Evolutionary conservation across 2,797 vertebrate genomes (phyloP).

Genomic region (Gambelia wislizenii): DNA sequence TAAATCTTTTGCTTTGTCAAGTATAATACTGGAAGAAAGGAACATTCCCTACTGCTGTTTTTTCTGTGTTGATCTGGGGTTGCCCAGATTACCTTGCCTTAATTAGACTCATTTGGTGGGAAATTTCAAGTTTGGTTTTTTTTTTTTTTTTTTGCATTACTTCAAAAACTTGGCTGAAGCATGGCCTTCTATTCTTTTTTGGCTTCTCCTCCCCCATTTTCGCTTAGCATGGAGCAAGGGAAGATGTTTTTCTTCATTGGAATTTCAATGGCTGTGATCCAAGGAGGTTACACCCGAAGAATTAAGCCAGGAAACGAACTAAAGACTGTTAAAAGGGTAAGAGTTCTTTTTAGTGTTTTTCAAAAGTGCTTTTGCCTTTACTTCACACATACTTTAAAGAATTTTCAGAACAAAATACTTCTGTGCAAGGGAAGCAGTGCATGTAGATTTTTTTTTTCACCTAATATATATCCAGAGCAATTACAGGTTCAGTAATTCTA

Average conservation of each 20-base stretch:
- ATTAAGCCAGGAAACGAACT: conserved; percentile 91
- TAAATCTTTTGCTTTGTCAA: not conserved
- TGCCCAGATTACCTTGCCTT: not conserved
- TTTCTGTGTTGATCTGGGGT: not conserved
- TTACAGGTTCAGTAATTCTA: too few species aligned
- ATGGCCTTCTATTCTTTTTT: not conserved
- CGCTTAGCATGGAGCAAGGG: conserved; percentile 93
- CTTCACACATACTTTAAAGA: conserved; percentile 10
- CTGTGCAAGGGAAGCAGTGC: not conserved
- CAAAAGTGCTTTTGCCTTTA: rapidly evolving
- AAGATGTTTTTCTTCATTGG: conserved; percentile 99
- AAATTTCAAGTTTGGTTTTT: too few species aligned
- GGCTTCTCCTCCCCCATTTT: conserved; percentile 18
- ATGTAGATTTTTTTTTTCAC: too few species aligned
- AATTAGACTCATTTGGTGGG: not conserved
- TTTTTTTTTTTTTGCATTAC: not conserved
- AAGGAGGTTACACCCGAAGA: conserved; percentile 92
- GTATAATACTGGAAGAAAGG: not conserved
- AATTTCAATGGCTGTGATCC: conserved; percentile 93
- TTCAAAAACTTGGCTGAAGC: not conserved
- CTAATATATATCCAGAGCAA: too few species aligned
- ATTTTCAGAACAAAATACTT: not conserved
- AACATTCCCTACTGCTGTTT: not conserved
- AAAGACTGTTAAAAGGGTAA: conserved; percentile 86
- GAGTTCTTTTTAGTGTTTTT: conserved; percentile 1